These are phyloP conservation scores for Netta rufina DNA, from an alignment of 2,797 vertebrate genomes.

Conservation along the genomic window DNA sequence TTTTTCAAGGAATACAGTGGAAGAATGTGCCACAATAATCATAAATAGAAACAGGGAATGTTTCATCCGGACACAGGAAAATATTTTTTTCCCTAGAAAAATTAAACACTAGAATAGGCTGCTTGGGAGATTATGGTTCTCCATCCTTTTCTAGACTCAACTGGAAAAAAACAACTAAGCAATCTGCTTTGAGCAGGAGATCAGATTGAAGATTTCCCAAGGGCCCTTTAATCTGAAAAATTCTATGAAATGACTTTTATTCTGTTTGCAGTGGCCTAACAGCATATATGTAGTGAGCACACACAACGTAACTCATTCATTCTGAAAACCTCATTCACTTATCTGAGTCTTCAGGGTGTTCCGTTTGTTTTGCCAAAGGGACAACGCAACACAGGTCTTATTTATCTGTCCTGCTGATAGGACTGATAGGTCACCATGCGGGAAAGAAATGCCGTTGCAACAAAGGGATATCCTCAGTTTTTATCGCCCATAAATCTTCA, in stretches of 20 bases:
- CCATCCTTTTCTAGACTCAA: neutral
- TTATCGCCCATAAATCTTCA: neutral
- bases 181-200: neutral
- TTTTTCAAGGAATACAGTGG: neutral
- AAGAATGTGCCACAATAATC: neutral
- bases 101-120: neutral
- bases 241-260: neutral
- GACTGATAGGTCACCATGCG: neutral
- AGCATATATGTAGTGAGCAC: neutral
- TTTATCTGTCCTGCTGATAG: neutral
- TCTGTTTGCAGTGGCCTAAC: neutral
- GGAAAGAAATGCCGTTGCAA: neutral
- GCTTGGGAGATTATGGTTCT: neutral
- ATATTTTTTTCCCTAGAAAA: neutral
- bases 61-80: neutral
- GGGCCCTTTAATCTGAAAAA: neutral
- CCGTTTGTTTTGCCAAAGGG: neutral
- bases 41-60: neutral
- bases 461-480: neutral
- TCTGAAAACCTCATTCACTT: neutral
- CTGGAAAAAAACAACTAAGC: neutral
- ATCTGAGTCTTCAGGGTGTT: neutral
- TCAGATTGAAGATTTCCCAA: neutral
- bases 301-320: neutral
- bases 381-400: neutral